Evolutionary conservation across 2,113 vertebrate genomes (phyloP).

Genomic region (Narcine bancroftii): DNA sequence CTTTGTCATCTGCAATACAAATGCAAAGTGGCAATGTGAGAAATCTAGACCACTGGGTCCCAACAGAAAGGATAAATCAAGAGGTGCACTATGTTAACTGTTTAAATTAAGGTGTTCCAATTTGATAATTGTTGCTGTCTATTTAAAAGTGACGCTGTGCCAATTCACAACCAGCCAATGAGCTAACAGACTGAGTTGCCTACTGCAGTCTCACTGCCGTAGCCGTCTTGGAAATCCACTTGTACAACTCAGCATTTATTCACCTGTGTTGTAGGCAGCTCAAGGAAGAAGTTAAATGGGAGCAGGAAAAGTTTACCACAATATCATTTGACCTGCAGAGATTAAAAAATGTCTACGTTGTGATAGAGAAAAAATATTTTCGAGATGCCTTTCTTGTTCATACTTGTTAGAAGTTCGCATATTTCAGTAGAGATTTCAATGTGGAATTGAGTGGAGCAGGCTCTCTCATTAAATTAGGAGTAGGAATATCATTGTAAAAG

Average conservation of each 20-base stretch:
- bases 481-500: not conserved
- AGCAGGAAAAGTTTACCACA: not conserved
- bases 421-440: not conserved
- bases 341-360: not conserved
- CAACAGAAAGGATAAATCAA: not conserved
- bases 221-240: not conserved
- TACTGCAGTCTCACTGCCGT: not conserved
- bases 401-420: constrained; percentile 28
- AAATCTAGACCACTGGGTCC: not conserved
- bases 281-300: not conserved
- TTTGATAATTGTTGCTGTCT: not conserved
- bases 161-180: not conserved
- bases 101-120: not conserved
- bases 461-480: not conserved
- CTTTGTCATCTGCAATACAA: not conserved
- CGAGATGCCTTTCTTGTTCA: not conserved
- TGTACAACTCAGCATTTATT: not conserved
- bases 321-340: not conserved
- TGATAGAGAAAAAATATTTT: not conserved
- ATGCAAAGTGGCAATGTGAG: not conserved
- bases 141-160: not conserved
- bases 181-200: not conserved
- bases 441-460: not conserved
- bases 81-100: not conserved
- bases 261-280: not conserved